Evolutionary conservation across 2,888 invertebrate genomes (phyloP).

Genomic region (Gastrophysa polygoni): DNA sequence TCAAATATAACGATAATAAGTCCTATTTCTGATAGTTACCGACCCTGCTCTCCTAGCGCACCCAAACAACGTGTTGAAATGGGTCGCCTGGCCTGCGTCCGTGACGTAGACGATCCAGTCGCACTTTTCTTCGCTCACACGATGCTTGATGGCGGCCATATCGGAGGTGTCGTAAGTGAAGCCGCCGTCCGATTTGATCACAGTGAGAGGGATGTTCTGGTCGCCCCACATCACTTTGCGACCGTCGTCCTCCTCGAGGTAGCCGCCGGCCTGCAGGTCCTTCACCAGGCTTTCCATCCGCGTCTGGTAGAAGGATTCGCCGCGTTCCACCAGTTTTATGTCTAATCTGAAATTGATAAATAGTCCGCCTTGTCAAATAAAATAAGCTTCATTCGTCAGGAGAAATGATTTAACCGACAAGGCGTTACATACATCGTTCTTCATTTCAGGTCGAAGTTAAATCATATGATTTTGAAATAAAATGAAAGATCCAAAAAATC

Average conservation of each 20-base stretch:
- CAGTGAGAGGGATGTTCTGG: slow-evolving; percentile 82
- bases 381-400: too few species aligned
- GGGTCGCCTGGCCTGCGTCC: slow-evolving; percentile 87
- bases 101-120: slow-evolving; percentile 93
- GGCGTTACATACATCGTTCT: too few species aligned
- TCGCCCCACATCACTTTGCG: slow-evolving; percentile 81
- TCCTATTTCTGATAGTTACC: too few species aligned
- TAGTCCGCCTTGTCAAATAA: too few species aligned
- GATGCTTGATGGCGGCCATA: slow-evolving; percentile 87
- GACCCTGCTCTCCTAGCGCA: slow-evolving; percentile 77
- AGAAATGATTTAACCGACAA: too few species aligned
- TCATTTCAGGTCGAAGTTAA: too few species aligned
- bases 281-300: slow-evolving; percentile 81
- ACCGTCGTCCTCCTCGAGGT: slow-evolving; percentile 81
- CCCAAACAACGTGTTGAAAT: slow-evolving; percentile 77
- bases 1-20: too few species aligned
- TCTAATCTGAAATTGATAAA: slow-evolving; percentile 69
- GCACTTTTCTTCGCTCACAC: slow-evolving; percentile 81
- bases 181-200: slow-evolving; percentile 97
- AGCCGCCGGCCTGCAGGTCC: slow-evolving; percentile 65
- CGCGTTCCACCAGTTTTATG: slow-evolving; percentile 77
- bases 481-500: too few species aligned
- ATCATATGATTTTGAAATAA: too few species aligned
- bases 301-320: slow-evolving; percentile 97
- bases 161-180: slow-evolving; percentile 99